phyloP scores from a whole-genome alignment of 2,113 vertebrate species.

The Myodes glareolus region DNA sequence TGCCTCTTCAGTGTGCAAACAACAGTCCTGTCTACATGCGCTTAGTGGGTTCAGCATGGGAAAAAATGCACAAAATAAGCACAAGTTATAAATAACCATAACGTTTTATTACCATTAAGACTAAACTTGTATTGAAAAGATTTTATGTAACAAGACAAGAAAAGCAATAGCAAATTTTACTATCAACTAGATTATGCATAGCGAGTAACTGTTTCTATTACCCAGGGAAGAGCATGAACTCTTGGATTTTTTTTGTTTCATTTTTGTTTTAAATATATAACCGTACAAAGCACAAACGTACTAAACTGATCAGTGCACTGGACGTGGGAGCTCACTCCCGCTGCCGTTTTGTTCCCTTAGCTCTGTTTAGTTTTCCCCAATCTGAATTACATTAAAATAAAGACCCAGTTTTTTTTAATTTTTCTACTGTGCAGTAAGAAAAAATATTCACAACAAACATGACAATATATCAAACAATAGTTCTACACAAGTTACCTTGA shows the following conservation, averaged over 20 bases:
- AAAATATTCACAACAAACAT: constrained; percentile 99
- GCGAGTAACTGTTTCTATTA: constrained; percentile 99
- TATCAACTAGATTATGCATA: constrained; percentile 99
- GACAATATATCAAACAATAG: constrained; percentile 99
- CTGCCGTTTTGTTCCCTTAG: constrained; percentile 98
- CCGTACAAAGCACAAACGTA: constrained; percentile 99
- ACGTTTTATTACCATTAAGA: constrained; percentile 99
- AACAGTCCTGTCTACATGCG: constrained; percentile 89
- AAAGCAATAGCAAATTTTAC: constrained; percentile 99
- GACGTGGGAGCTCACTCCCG: constrained; percentile 97
- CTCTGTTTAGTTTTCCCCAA: constrained; percentile 93
- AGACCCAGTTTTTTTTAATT: constrained; percentile 89
- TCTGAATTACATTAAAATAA: constrained; percentile 92
- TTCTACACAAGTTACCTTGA: constrained; percentile 99
- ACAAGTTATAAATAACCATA: constrained; percentile 99
- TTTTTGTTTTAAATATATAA: constrained; percentile 99
- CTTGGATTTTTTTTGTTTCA: constrained; percentile 90
- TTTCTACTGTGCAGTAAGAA: constrained; percentile 94
- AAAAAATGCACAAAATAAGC: constrained; percentile 99
- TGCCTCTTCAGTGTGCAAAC: constrained; percentile 87
- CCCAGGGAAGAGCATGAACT: constrained; percentile 94
- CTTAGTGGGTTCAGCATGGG: constrained; percentile 90
- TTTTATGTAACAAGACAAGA: constrained; percentile 99
- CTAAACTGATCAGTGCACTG: constrained; percentile 99
- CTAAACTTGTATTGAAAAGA: constrained; percentile 99